Evolutionary conservation across 1,140 invertebrate species (phyloP).

Genomic region (Cepaea nemoralis): DNA sequence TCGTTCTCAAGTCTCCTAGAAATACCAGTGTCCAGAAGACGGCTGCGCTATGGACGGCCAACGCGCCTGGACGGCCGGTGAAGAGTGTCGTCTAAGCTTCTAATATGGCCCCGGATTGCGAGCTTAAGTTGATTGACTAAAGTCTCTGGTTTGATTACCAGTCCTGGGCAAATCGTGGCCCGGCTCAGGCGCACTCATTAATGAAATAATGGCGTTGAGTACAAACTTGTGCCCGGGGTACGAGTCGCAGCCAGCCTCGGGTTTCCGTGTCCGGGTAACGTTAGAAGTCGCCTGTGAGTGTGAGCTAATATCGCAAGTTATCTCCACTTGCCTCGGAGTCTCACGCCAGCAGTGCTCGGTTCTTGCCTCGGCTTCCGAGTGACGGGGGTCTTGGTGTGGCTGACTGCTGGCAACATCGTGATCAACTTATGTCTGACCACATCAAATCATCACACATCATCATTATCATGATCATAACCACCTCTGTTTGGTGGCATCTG

Average conservation of each 20-base stretch:
- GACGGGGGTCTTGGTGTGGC: no score
- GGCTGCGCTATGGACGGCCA: constrained; percentile 8
- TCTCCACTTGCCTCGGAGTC: no score
- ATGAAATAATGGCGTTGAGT: constrained; percentile 23
- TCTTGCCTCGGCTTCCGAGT: no score
- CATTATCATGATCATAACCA: no score
- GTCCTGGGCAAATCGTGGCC: constrained; percentile 24
- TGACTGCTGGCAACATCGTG: no score
- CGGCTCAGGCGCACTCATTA: constrained; percentile 16
- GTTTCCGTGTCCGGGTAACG: not conserved
- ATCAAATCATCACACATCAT: no score
- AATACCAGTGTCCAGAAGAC: no score
- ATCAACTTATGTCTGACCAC: no score
- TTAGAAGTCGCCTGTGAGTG: not conserved
- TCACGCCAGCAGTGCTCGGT: no score
- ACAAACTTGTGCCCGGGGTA: not conserved
- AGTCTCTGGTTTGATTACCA: constrained; percentile 32
- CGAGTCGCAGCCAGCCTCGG: not conserved
- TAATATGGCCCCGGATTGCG: constrained; percentile 21
- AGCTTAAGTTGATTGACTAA: constrained; percentile 19
- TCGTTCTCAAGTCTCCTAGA: no score
- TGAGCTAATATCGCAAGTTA: not conserved
- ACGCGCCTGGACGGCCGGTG: not conserved
- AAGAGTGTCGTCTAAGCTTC: not conserved
- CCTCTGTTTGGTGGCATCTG: no score